Evolutionary conservation across 2,797 vertebrate species (phyloP).

Genomic region (Linurgus olivaceus): DNA sequence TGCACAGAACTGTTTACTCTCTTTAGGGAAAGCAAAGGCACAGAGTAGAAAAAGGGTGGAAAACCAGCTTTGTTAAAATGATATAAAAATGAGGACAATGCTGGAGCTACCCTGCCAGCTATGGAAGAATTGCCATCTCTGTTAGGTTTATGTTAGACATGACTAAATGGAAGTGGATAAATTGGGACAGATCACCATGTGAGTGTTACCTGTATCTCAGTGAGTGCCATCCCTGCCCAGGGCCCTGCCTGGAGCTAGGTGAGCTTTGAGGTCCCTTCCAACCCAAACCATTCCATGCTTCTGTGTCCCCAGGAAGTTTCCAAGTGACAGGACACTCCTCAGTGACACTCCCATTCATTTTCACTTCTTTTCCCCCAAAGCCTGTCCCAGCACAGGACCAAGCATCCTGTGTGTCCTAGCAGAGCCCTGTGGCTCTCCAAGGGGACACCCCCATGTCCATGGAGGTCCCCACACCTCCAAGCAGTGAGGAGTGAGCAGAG

Average conservation of each 20-base stretch:
- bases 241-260: neutral
- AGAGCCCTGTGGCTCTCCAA: neutral
- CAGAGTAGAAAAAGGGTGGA: slow-evolving; percentile 27
- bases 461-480: neutral
- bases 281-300: neutral
- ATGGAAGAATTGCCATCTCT: neutral
- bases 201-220: neutral
- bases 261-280: neutral
- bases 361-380: neutral
- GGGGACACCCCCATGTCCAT: neutral
- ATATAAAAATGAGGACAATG: neutral
- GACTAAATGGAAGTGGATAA: neutral
- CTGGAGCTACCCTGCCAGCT: neutral
- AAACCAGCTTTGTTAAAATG: neutral
- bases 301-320: neutral
- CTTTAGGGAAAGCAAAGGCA: slow-evolving; percentile 53
- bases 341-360: neutral
- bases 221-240: neutral
- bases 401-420: fast-evolving
- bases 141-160: neutral
- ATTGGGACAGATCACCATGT: neutral
- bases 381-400: neutral
- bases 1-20: slow-evolving; percentile 38
- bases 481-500: neutral
- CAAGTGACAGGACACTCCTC: fast-evolving